Conservation (phyloP, 2,113 vertebrate genomes). For the Myiozetetes cayanensis region DNA sequence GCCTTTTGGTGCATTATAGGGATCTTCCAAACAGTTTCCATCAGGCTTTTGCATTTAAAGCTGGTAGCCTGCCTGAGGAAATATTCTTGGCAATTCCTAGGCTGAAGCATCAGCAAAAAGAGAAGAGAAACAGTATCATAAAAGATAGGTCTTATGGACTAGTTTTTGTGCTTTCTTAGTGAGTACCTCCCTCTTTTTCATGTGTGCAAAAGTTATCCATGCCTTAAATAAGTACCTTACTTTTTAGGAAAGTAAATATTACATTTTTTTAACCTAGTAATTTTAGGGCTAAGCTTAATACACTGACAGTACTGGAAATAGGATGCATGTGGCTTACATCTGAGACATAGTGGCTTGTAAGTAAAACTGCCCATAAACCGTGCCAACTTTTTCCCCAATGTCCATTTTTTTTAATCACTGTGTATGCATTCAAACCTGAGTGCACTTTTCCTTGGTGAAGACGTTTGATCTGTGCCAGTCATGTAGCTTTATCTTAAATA, state of each 20-base stretch:
- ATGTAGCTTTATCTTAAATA: not conserved
- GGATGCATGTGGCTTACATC: not conserved
- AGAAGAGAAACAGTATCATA: not conserved
- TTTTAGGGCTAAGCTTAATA: not conserved
- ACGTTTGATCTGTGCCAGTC: not conserved
- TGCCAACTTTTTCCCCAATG: not conserved
- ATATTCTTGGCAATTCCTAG: not conserved
- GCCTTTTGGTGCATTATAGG: not conserved
- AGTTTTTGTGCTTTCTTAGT: not conserved
- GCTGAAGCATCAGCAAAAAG: not conserved
- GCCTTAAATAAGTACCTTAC: not conserved
- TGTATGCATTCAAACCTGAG: not conserved
- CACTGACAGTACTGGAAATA: not conserved
- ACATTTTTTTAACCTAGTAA: not conserved
- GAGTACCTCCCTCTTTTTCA: not conserved
- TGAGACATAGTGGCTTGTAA: not conserved
- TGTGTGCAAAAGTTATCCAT: not conserved
- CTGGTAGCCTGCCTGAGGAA: not conserved
- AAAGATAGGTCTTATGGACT: not conserved
- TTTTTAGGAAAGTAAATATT: not conserved
- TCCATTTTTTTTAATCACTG: not conserved
- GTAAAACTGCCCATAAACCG: not conserved
- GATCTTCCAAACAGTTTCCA: not conserved
- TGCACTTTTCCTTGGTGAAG: accelerated
- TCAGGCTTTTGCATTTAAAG: not conserved